A percentile compares a stretch with the other conserved stretches of the same genome.
These are phyloP conservation scores for Myotis brandtii DNA, from an alignment of 2,113 vertebrate genomes.

Conservation along the genomic window DNA sequence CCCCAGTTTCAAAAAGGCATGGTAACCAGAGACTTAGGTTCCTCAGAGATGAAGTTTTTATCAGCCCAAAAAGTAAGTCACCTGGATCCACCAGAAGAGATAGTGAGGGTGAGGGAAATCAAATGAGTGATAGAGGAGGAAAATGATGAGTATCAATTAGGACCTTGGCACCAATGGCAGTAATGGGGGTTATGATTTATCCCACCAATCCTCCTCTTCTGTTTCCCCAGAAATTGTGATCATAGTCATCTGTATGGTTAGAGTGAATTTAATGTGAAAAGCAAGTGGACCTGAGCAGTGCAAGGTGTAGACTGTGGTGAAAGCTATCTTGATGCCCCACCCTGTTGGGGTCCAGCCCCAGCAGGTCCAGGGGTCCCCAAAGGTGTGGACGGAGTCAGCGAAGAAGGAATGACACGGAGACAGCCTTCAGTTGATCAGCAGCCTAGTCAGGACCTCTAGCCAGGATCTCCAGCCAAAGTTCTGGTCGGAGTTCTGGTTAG, in stretches of 20 bases:
- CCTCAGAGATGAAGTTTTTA: background rate
- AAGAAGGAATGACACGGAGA: too few species aligned
- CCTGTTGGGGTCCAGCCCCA: too few species aligned
- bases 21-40: background rate
- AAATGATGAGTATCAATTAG: background rate
- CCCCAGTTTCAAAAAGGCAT: background rate
- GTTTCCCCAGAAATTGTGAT: background rate
- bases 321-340: background rate
- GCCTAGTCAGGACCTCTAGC: too few species aligned
- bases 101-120: background rate
- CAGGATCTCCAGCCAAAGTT: too few species aligned
- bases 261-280: background rate
- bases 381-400: too few species aligned
- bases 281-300: background rate
- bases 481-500: too few species aligned
- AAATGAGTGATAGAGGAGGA: background rate
- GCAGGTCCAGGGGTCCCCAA: too few species aligned
- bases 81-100: background rate
- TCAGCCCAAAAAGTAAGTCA: background rate
- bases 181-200: background rate
- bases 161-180: background rate
- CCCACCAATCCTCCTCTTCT: background rate
- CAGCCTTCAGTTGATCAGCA: too few species aligned
- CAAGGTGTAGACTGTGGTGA: background rate
- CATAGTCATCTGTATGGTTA: background rate